Conservation (phyloP, 2,797 vertebrate species). For the Oryzias sinensis region DNA sequence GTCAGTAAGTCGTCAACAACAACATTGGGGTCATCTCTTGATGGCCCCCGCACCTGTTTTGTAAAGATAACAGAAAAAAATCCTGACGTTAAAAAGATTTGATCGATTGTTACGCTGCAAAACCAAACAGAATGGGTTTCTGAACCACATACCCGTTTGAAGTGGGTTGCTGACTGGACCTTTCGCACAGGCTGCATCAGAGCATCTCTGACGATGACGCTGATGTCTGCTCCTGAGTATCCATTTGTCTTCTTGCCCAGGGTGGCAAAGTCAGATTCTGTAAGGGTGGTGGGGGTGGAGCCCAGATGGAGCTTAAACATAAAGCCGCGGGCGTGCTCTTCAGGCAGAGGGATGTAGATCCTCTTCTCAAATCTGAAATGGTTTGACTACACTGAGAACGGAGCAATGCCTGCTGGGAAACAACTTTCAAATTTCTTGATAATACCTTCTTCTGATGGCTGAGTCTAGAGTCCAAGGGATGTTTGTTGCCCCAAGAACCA, state of each 20-base stretch:
- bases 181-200: conserved; percentile 98
- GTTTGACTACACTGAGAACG: conserved; percentile 27
- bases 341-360: conserved; percentile 97
- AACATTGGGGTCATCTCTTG: conserved; percentile 78
- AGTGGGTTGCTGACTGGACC: conserved; percentile 97
- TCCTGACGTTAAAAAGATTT: background rate
- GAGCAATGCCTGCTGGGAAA: background rate
- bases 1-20: conserved; percentile 87
- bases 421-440: background rate
- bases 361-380: conserved; percentile 94
- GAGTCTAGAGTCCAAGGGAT: conserved; percentile 99
- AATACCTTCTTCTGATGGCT: conserved; percentile 94
- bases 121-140: background rate
- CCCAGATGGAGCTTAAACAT: conserved; percentile 97
- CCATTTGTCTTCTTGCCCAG: conserved; percentile 90
- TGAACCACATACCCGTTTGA: conserved; percentile 84
- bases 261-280: conserved; percentile 83
- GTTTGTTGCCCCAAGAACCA: conserved; percentile 98
- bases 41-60: conserved; percentile 84
- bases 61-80: background rate
- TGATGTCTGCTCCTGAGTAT: conserved; percentile 95
- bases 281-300: conserved; percentile 82
- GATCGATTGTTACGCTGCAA: background rate
- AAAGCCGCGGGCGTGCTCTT: conserved; percentile 88
- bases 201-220: conserved; percentile 93